Base-by-base conservation (phyloP, 2,113 vertebrate genomes). In the Oreochromis spilurus region DNA sequence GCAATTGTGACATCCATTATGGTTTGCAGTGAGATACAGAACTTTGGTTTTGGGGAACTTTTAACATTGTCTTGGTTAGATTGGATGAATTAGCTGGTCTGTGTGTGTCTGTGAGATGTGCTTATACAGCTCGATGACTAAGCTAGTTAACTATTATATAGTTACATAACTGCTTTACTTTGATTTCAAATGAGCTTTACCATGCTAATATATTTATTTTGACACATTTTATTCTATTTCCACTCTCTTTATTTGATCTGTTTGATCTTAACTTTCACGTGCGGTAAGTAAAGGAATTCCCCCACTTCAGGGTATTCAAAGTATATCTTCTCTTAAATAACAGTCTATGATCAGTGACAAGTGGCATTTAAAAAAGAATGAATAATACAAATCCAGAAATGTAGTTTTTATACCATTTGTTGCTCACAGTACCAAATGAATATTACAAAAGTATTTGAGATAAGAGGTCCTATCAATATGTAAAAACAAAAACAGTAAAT, bases 401-500 rank as follows among this genome's bases (percentile, higher is more conserved):
- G 38, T 17, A 29, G 9, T 31, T 86, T 90, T 31, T 90, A 92
- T 80, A 78, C 17, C 2, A 85, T n/a, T 1, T 67, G 9, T 31
- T 65, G 50, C 38, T 88, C 45, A 82, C 36, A 85, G 9, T 26
- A 57, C 81, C 50, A 85, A 84, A 52, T 21, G 57, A 86, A 84
- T 79, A 58, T 82, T 85, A 89, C 87, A 89, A 94, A 93, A 88
- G 40, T 26, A 2, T 48, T 7, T 50, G 7, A 58, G 67, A 79
- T 79, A 88, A 87, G 92, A 19, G 24, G 13, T 80, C 12, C 17
- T 21, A 21, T 58, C 48, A 57, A 31, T 83, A 10, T 45, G 38
- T 67, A 88, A 89, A 92, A 89, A 79, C 9, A 55, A 85, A 75
- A 83, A 82, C 21, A 31, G 43, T 54, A 57, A 26, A 50, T 19